A percentile compares a stretch with the other conserved stretches of the same genome.
Evolutionary conservation across 2,888 invertebrate genomes (phyloP).

Genomic region (Erpobdella octoculata): DNA sequence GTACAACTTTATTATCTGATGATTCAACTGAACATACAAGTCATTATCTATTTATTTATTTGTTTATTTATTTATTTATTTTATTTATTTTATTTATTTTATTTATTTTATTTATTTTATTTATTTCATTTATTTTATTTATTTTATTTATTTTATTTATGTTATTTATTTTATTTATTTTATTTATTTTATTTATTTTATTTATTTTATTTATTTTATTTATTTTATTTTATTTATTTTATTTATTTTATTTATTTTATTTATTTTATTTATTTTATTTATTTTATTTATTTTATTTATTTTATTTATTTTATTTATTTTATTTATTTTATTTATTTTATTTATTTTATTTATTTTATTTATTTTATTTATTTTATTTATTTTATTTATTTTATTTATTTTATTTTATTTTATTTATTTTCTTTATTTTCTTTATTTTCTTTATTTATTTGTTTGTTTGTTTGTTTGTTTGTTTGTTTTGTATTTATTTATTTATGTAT

Average conservation of each 20-base stretch:
- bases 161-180: neutral
- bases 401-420: too few relatives aligned
- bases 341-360: neutral
- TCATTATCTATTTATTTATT: neutral
- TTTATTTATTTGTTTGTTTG: too few relatives aligned
- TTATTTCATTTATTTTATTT: neutral
- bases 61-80: neutral
- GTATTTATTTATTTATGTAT: too few relatives aligned
- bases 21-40: neutral
- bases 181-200: neutral
- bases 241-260: neutral
- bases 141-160: neutral
- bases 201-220: neutral
- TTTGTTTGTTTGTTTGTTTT: too few relatives aligned
- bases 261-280: neutral
- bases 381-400: neutral
- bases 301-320: neutral
- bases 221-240: neutral
- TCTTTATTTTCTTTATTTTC: too few relatives aligned
- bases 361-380: neutral
- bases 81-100: neutral
- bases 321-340: neutral
- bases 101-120: neutral
- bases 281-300: neutral
- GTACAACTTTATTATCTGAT: neutral